Base-by-base conservation (phyloP, 2,113 vertebrate genomes). In the Gyps fulvus region DNA sequence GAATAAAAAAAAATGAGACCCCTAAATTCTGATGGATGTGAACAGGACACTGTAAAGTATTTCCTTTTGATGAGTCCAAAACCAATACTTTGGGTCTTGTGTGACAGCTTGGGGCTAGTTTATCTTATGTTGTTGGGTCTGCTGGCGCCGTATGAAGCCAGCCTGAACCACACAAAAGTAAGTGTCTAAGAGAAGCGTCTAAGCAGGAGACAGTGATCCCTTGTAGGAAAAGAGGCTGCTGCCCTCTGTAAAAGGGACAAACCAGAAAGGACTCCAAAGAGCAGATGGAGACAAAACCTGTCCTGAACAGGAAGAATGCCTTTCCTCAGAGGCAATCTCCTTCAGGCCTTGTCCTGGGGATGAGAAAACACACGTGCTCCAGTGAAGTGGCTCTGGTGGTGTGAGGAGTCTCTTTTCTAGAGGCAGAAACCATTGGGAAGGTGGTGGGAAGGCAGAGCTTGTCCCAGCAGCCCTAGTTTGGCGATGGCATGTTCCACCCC, bases 51-150 rank as follows among this genome's bases (percentile, higher is more conserved):
- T 89, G 38, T 77, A 81, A 95, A 95, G 83, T 88, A 87, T 97
- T 96, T 97, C 81, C 89, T 98, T 93, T n/a, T 90, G 73, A 93
- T 79, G 78, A 94, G 74, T 96, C 85, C 83, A 92, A 96, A 97
- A 34, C 84, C 36, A 91, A 85, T 94, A 89, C 57, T 95, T 96
- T 50, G 78, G 71, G 87, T 90, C 81, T 89, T 18, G 18, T 47
- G 52, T 93, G 94, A 92, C 90, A 96, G 54, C 82, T 82, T 87
- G 66, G 49, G 52, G 38, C 42, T 80, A 91, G 47, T 95, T 97
- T 94, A 83, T 88, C 78, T 95, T 54, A 22, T 11, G 36, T 57
- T 89, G 36, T 65, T 90, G 70, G 40, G 70, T 79, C 78, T 95
- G 50, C 66, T 85, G 84, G 91, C 7, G 13, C 87, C 76, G 18